phyloP scores from a whole-genome alignment of 2,888 invertebrate genomes.

The Alloplasta piceator region DNA sequence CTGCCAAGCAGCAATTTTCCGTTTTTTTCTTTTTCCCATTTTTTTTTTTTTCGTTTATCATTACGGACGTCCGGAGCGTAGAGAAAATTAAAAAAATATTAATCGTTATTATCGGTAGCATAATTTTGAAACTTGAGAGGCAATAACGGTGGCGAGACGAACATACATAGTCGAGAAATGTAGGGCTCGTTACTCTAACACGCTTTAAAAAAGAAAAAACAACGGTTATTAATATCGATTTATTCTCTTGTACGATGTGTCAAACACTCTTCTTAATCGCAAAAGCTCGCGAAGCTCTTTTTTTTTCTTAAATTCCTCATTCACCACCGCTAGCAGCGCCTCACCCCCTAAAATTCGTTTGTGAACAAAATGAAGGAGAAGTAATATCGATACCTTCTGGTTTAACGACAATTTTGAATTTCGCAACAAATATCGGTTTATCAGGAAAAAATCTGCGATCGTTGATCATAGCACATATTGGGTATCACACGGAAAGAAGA shows the following conservation, averaged over 20 bases:
- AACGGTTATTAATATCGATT: slow-evolving; percentile 60
- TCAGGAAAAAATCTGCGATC: slow-evolving; percentile 76
- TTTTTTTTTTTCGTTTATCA: slow-evolving; percentile 16
- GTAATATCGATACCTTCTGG: not conserved
- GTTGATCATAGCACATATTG: slow-evolving; percentile 78
- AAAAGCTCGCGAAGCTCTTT: slow-evolving; percentile 58
- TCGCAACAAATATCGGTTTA: slow-evolving; percentile 72
- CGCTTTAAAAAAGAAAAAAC: slow-evolving; percentile 66
- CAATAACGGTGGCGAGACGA: slow-evolving; percentile 56
- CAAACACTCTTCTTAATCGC: slow-evolving; percentile 63
- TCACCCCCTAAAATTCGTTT: not conserved
- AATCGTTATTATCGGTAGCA: slow-evolving; percentile 3
- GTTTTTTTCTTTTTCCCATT: slow-evolving; percentile 28
- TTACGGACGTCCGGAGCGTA: no score
- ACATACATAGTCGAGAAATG: slow-evolving; percentile 77
- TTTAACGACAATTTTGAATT: slow-evolving; percentile 30
- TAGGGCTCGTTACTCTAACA: slow-evolving; percentile 79
- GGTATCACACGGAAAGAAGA: slow-evolving; percentile 60
- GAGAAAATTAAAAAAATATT: not conserved
- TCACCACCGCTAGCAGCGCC: not conserved
- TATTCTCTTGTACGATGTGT: slow-evolving; percentile 67
- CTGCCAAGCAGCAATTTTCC: slow-evolving; percentile 69
- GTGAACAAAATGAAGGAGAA: slow-evolving; percentile 22
- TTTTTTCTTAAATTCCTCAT: slow-evolving; percentile 28
- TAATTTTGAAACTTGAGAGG: slow-evolving; percentile 38